Conservation (phyloP, 2,113 vertebrate genomes). For the Oncorhynchus masou region DNA sequence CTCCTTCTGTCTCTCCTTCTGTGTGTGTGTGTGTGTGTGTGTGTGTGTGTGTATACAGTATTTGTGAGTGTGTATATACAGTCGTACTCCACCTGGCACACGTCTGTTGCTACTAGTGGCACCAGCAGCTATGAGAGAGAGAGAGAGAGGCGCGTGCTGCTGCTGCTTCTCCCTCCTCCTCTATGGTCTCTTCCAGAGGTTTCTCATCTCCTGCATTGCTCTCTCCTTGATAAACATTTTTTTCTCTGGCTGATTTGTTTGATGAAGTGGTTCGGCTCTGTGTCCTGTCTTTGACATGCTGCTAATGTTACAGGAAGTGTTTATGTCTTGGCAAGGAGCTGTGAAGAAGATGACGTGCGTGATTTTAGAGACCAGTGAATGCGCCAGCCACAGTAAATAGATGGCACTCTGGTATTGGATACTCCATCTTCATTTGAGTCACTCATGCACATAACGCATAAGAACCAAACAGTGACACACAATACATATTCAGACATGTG, state of each 20-base stretch:
- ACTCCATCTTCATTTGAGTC: not conserved
- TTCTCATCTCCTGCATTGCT: not conserved
- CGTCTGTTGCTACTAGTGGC: conserved; percentile 82
- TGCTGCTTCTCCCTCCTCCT: conserved; percentile 29
- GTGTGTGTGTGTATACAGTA: not conserved
- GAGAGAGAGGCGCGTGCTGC: conserved; percentile 75
- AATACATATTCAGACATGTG: not conserved
- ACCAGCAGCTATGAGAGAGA: conserved; percentile 76
- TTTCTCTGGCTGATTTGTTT: conserved; percentile 22
- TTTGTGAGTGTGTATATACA: not conserved
- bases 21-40: too few relatives aligned
- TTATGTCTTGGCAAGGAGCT: conserved; percentile 14
- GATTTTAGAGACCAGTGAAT: not conserved
- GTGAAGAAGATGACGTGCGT: not conserved
- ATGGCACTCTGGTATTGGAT: not conserved
- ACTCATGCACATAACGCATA: not conserved
- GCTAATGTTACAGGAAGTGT: conserved; percentile 36
- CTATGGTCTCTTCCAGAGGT: conserved; percentile 1
- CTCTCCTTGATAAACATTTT: conserved; percentile 43
- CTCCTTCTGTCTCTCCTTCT: too few relatives aligned
- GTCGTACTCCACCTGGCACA: conserved; percentile 44
- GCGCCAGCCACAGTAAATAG: not conserved
- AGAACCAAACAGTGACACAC: not conserved
- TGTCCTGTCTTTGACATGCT: not conserved
- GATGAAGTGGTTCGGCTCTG: not conserved